phyloP scores from a whole-genome alignment of 1,140 invertebrate genomes.

The Eriocheir sinensis region DNA sequence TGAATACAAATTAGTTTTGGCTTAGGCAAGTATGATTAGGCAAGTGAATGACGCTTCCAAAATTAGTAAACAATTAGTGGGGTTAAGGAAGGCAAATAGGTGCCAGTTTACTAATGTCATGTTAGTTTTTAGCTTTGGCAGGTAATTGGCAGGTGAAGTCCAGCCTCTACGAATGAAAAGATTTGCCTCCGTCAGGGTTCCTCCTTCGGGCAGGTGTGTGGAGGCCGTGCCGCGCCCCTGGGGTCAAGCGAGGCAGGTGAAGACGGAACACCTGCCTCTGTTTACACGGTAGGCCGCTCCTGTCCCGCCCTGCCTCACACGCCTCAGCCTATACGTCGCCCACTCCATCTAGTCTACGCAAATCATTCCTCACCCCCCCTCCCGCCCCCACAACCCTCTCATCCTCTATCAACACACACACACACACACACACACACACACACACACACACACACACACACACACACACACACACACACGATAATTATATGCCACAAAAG shows the following conservation, averaged over 20 bases:
- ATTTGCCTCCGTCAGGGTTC: neutral
- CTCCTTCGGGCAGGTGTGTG: neutral
- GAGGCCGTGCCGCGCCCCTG: neutral
- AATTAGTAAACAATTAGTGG: no score
- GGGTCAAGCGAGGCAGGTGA: slow-evolving; percentile 17
- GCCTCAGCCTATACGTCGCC: neutral
- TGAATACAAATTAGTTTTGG: no score
- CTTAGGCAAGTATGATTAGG: no score
- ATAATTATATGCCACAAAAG: neutral
- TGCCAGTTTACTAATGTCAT: no score
- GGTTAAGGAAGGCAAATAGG: no score
- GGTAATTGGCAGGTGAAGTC: no score
- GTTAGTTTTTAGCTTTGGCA: no score
- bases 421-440: neutral
- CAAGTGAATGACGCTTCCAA: no score
- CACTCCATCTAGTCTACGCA: neutral
- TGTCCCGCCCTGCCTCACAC: neutral
- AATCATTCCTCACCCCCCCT: no score
- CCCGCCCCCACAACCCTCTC: no score
- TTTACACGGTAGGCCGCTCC: neutral
- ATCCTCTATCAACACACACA: no score
- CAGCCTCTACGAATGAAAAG: neutral
- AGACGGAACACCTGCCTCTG: neutral
- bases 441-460: slow-evolving; percentile 22
- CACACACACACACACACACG: slow-evolving; percentile 21